A percentile compares a stretch with the other conserved stretches of the same genome.
Conservation (phyloP, 2,888 invertebrate species). For the Embidobia sp. region DNA sequence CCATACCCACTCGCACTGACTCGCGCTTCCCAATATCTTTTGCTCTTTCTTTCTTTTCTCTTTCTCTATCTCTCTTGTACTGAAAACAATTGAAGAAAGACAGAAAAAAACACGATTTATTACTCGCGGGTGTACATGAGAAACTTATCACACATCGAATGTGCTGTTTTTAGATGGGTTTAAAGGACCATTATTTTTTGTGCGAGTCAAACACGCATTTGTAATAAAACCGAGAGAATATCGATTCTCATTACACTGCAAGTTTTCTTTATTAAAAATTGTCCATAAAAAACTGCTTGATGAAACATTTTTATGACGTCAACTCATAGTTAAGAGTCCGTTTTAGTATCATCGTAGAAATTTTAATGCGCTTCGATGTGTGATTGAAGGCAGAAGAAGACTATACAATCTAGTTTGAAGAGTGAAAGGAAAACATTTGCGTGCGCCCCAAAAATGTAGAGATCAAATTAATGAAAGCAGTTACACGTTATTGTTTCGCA, state of each 20-base stretch:
- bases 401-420: not conserved
- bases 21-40: not conserved
- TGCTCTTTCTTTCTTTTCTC: not conserved
- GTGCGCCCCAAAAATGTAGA: not conserved
- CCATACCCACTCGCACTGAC: not conserved
- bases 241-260: no score
- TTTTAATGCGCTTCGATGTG: slow-evolving; percentile 49
- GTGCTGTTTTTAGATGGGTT: slow-evolving; percentile 20
- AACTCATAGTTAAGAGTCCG: not conserved
- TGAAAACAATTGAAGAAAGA: not conserved
- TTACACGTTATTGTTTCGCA: slow-evolving; percentile 27
- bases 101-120: not conserved
- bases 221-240: not conserved
- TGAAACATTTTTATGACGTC: not conserved
- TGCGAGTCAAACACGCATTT: not conserved
- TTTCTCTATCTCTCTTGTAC: not conserved
- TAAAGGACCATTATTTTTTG: slow-evolving; percentile 17
- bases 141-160: slow-evolving; percentile 22
- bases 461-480: slow-evolving; percentile 1
- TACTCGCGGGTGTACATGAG: slow-evolving; percentile 4
- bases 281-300: no score
- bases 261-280: no score
- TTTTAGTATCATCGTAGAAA: not conserved
- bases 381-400: slow-evolving; percentile 23
- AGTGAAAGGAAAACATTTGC: not conserved